These are phyloP conservation scores for Drosophila helvetica DNA, from an alignment of 2,888 invertebrate species.

Conservation along the genomic window DNA sequence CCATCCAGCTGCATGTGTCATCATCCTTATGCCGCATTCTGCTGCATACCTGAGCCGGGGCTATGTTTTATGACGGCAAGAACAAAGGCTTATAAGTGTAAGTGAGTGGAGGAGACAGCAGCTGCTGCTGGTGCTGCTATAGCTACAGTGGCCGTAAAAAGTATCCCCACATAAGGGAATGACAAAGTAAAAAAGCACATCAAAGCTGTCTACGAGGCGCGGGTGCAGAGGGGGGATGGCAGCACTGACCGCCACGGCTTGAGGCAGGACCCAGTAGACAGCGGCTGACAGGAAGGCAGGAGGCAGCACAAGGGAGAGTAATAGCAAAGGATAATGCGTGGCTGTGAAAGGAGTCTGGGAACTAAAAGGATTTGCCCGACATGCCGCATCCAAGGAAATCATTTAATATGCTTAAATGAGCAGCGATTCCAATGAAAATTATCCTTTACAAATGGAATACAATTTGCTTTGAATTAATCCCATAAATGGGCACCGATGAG, in stretches of 20 bases:
- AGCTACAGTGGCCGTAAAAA: conserved; percentile 24
- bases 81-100: conserved; percentile 37
- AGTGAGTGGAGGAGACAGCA: conserved; percentile 7
- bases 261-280: background rate
- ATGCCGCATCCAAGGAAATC: conserved; percentile 23
- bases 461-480: conserved; percentile 24
- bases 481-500: background rate
- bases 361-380: conserved; percentile 41
- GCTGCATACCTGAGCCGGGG: conserved; percentile 19
- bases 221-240: background rate
- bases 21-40: conserved; percentile 21
- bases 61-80: conserved; percentile 53
- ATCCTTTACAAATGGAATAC: conserved; percentile 6
- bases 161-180: conserved; percentile 21
- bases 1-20: conserved; percentile 52
- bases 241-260: conserved; percentile 23
- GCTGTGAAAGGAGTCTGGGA: conserved; percentile 28
- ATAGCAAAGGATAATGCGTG: conserved; percentile 42
- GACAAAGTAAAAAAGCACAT: conserved; percentile 52
- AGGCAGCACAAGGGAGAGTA: conserved; percentile 25
- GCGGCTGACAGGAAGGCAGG: background rate
- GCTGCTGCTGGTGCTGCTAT: conserved; percentile 2
- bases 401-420: conserved; percentile 42
- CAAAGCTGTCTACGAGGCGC: conserved; percentile 39
- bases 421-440: conserved; percentile 15